Base-by-base conservation (phyloP, 2,113 vertebrate species). In the Zosterops hypoxanthus region DNA sequence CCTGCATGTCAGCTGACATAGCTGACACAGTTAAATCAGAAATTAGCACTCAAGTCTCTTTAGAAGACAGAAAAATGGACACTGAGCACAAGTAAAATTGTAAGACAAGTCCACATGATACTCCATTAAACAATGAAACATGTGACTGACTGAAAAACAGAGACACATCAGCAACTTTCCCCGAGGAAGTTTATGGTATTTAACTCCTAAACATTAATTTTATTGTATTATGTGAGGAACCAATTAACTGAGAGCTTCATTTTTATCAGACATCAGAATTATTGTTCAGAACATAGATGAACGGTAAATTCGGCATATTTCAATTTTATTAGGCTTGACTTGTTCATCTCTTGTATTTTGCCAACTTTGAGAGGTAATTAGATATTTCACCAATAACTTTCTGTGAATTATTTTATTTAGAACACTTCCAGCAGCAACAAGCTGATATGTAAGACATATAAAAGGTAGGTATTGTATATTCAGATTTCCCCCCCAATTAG, bases 201-300 rank as follows among this genome's bases (percentile, higher is more conserved):
- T 98, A 98, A 97, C 92, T 97, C 87, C 94, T 97, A 96, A 97
- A 97, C 96, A 97, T 98, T 98, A 97, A 97, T 97, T 98, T 97
- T 97, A 98, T 89, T 97, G 92, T 97, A 90, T 90, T 92, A 33
- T 91, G 91, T 82, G 60, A 97, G 60, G 91, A 98, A 96, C 94
- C 94, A 97, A 97, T 98, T 97, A 98, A 97, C 81, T 83, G 91
- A 92, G 90, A 93, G 72, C 95, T 97, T 94, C 66, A 80, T 94
- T 98, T 97, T 94, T 95, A 96, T 97, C 89, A 53, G 82, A 97
- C 83, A 89, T 61, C 2, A 28, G 81, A 95, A 97, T 97, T 93
- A 95, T 63, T 96, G 64, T 97, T 97, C 87, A 95, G 93, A 97
- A 97, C 92, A 95, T 5, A 88, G 83, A 92, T 69, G 68, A 95